A percentile compares a stretch with the other conserved stretches of the same genome.
Conservation (phyloP, 1,140 invertebrate genomes). For the Colletes gigas region DNA sequence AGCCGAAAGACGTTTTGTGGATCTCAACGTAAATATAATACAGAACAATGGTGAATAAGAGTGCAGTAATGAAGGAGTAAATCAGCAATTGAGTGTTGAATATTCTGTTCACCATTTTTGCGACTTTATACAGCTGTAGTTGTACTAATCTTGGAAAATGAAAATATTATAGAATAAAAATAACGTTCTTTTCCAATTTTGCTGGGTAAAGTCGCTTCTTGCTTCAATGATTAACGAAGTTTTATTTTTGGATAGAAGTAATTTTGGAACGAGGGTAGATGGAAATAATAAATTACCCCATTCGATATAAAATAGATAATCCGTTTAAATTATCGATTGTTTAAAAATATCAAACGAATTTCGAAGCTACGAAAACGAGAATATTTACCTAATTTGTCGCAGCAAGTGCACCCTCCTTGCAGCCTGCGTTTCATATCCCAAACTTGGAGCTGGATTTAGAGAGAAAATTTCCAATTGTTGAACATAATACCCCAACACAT, state of each 20-base stretch:
- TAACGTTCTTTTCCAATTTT: too few species aligned
- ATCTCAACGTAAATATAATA: slow-evolving; percentile 29
- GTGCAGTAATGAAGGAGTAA: neutral
- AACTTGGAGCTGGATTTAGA: fast-evolving
- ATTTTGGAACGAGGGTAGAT: too few species aligned
- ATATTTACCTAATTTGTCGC: slow-evolving; percentile 18
- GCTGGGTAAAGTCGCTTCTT: too few species aligned
- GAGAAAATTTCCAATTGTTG: neutral
- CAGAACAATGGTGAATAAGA: neutral
- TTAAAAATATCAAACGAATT: too few species aligned
- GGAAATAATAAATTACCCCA: too few species aligned
- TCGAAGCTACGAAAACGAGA: too few species aligned
- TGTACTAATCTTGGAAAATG: slow-evolving; percentile 45
- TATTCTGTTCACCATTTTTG: slow-evolving; percentile 8
- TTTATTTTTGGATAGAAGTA: too few species aligned
- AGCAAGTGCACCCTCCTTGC: neutral
- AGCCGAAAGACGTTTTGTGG: too few species aligned
- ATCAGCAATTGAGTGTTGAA: slow-evolving; percentile 24
- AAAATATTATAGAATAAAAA: neutral
- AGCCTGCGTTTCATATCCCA: neutral
- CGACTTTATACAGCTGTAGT: slow-evolving; percentile 40
- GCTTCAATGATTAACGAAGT: too few species aligned
- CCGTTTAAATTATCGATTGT: too few species aligned
- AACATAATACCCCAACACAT: neutral
- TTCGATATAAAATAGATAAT: too few species aligned